Percentiles rank a stretch among this genome's conserved stretches.
Evolutionary conservation across 2,888 invertebrate species (phyloP).

Genomic region (Blomia tropicalis): DNA sequence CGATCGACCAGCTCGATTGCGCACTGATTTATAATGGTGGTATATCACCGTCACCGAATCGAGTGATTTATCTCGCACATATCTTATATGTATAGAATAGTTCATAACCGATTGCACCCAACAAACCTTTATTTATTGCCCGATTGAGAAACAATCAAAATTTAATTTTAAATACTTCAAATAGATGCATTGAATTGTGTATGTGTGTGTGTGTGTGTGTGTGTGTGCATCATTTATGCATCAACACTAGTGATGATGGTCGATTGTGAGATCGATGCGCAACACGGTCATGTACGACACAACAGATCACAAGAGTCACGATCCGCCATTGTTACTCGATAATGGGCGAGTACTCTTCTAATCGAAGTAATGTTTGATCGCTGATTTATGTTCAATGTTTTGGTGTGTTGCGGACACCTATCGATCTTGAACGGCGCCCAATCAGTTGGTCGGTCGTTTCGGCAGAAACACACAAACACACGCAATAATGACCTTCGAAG

Average conservation of each 20-base stretch:
- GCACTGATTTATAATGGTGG: conserved; percentile 13
- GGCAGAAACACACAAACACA: no score
- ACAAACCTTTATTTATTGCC: conserved; percentile 5
- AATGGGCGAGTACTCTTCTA: neutral
- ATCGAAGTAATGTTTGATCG: neutral
- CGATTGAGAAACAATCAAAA: neutral
- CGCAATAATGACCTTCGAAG: no score
- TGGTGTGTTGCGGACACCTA: neutral
- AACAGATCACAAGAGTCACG: neutral
- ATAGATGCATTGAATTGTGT: neutral
- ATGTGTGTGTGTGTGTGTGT: no score
- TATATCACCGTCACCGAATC: neutral
- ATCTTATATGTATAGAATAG: no score
- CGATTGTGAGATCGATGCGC: no score
- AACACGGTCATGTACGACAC: no score
- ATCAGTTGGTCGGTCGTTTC: no score
- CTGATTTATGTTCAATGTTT: neutral
- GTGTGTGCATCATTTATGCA: no score
- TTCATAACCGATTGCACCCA: no score
- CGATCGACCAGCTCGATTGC: neutral
- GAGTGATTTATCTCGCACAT: conserved; percentile 4
- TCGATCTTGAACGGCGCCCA: neutral
- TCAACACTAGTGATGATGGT: no score
- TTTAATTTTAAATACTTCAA: conserved; percentile 7
- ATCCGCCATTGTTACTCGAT: neutral